Conservation (phyloP, 2,113 vertebrate genomes). For the Prunella fulvescens region DNA sequence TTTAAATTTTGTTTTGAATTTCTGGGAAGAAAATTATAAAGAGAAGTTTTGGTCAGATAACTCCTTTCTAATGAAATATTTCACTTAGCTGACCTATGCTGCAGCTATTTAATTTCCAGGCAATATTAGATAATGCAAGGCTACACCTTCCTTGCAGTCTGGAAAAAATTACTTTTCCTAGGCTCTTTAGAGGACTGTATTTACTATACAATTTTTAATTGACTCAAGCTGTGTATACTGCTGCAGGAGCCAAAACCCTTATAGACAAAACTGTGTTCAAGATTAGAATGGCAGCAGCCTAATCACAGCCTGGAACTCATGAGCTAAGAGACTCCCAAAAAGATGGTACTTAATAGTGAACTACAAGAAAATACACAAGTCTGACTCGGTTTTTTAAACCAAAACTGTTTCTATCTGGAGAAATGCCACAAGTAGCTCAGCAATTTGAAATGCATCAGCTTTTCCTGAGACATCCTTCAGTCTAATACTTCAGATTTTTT, state of each 20-base stretch:
- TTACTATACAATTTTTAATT: not conserved
- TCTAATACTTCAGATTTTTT: not conserved
- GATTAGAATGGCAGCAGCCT: not conserved
- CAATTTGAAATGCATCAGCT: not conserved
- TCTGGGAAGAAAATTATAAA: not conserved
- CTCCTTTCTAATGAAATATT: not conserved
- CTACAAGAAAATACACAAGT: not conserved
- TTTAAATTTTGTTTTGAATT: not conserved
- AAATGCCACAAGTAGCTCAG: not conserved
- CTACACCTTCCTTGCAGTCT: not conserved
- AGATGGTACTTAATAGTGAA: not conserved
- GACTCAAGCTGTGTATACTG: not conserved
- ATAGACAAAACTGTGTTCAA: not conserved
- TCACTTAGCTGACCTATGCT: not conserved
- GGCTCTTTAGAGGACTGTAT: not conserved
- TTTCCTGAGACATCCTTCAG: not conserved
- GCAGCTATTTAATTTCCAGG: not conserved
- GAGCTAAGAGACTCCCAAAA: not conserved
- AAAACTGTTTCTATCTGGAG: not conserved
- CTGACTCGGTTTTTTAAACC: not conserved
- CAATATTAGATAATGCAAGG: not conserved
- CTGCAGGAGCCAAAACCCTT: not conserved
- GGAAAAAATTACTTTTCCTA: not conserved
- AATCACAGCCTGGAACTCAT: not conserved
- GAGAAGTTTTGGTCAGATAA: not conserved